Conservation (phyloP, 2,888 invertebrate species). For the Lypha dubia region DNA sequence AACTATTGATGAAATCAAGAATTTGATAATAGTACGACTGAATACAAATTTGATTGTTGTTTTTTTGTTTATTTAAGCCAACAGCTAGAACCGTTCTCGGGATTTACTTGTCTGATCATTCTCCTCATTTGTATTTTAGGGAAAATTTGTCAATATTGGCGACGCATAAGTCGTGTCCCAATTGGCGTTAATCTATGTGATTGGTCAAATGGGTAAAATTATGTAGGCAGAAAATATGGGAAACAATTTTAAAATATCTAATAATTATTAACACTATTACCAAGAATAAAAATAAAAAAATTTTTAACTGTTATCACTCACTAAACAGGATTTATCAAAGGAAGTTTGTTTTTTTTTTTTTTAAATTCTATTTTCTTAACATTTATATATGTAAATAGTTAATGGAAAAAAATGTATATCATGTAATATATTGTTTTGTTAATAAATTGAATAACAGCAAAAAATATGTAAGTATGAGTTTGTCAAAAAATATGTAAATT, state of each 20-base stretch:
- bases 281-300: neutral
- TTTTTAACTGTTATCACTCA: neutral
- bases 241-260: neutral
- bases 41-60: too few relatives aligned
- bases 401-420: neutral
- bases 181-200: too few relatives aligned
- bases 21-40: too few relatives aligned
- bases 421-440: neutral
- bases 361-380: neutral
- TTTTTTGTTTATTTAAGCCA: too few relatives aligned
- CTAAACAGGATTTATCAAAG: neutral
- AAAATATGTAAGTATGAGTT: neutral
- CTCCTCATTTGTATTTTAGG: too few relatives aligned
- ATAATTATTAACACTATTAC: neutral
- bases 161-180: too few relatives aligned
- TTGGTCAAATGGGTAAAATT: too few relatives aligned
- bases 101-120: too few relatives aligned
- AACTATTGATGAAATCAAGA: too few relatives aligned
- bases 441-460: neutral
- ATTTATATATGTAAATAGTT: neutral
- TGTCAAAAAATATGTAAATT: conserved; percentile 4
- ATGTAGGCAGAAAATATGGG: neutral
- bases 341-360: neutral
- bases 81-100: too few relatives aligned
- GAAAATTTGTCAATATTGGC: too few relatives aligned